Base-by-base conservation (phyloP, 2,888 invertebrate species). In the Volucella zonaria region DNA sequence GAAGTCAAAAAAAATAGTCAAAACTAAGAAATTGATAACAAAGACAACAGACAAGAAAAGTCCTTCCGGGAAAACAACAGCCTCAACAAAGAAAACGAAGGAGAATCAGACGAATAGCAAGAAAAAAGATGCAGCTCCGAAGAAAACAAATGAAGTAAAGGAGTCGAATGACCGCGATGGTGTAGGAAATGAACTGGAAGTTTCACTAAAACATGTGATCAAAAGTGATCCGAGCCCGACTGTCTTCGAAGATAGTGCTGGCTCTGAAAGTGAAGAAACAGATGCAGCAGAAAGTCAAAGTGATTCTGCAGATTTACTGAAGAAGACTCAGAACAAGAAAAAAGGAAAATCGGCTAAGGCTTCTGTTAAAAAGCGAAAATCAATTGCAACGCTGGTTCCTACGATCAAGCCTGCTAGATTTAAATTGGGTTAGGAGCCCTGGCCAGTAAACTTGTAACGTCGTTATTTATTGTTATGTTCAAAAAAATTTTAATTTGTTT, bases 381-480 rank as follows among this genome's bases (percentile, higher is more conserved):
- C 82, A 2, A 42, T 82, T 18, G 82, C 82, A 11, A 73, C 82
- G 0, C 45, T 82, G 31, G 68, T 31, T 31, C 31, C 31, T 31
- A 31, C 4, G 31, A 6, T 31, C n/a, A 68, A 58, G 3, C 9
- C 67, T n/a, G 51, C 10, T 9, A 78, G 31, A 31, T 31, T 31
- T 31, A 31, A 31, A 31, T 31, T 31, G 31, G 31, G 6, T 6
- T 31, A 31, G 31, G 6, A 31, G 2, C 18, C 0, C 18, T 23
- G 6, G 0, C 31, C 6, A 31, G 31, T 6, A 31, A 31, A 31
- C 0, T 31, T 31, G 6, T 31, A 31, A 31, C 31, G 4, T 6
- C 6, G 6, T 31, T 31, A 31, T 31, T 31, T 31, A 31, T 31
- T 31, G 31, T 31, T 31, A 31, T 31, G 31, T 31, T 31, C 6